These are phyloP conservation scores for Stenolophus ochropezus DNA, from an alignment of 2,888 invertebrate species.

Conservation along the genomic window DNA sequence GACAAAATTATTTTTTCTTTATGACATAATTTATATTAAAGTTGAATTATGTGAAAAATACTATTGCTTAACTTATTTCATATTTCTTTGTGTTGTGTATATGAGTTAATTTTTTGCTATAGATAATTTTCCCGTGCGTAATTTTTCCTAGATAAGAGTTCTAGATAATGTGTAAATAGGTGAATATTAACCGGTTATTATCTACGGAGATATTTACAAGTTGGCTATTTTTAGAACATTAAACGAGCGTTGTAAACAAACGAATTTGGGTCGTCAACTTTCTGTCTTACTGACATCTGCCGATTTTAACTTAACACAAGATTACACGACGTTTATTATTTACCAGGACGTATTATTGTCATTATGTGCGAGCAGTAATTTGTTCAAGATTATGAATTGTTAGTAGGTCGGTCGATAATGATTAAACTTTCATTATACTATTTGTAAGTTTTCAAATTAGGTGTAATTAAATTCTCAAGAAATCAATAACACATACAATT, in stretches of 20 bases:
- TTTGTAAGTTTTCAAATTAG: slow-evolving; percentile 29
- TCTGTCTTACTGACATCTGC: slow-evolving; percentile 41
- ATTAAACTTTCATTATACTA: slow-evolving; percentile 39
- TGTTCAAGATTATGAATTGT: slow-evolving; percentile 30
- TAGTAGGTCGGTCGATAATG: slow-evolving; percentile 40
- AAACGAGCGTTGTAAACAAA: slow-evolving; percentile 27
- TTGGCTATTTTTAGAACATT: slow-evolving; percentile 46
- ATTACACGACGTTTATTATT: slow-evolving; percentile 10
- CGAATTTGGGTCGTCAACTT: slow-evolving; percentile 49
- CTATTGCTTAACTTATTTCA: too few relatives aligned
- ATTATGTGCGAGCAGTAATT: slow-evolving; percentile 24
- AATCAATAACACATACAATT: slow-evolving; percentile 15
- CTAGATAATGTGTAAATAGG: slow-evolving; percentile 26
- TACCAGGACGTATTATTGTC: slow-evolving; percentile 22
- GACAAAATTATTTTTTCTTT: too few relatives aligned
- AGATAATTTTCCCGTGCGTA: neutral
- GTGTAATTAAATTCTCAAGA: slow-evolving; percentile 3
- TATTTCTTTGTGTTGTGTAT: too few relatives aligned
- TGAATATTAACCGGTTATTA: slow-evolving; percentile 53
- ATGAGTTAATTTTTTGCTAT: too few relatives aligned
- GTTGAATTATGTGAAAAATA: too few relatives aligned
- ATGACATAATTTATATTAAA: too few relatives aligned
- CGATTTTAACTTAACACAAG: slow-evolving; percentile 27
- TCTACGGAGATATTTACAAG: slow-evolving; percentile 49
- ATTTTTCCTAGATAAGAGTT: neutral